phyloP scores from a whole-genome alignment of 1,140 invertebrate species.

The Temnothorax curvispinosus region DNA sequence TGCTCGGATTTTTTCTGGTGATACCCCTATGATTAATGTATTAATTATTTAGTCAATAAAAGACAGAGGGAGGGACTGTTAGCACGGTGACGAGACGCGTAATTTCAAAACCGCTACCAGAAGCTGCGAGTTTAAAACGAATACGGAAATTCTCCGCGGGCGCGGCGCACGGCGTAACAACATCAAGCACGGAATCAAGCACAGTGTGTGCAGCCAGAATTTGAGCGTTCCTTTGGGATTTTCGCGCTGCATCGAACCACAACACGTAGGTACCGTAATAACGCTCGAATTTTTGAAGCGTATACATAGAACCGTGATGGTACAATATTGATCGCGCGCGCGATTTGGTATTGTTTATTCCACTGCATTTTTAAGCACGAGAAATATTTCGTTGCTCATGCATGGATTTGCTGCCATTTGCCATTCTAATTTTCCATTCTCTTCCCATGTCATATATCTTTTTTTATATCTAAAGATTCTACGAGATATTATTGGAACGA shows the following conservation, averaged over 20 bases:
- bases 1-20: neutral
- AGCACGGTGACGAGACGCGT: neutral
- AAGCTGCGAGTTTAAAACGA: slow-evolving; percentile 39
- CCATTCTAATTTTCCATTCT: slow-evolving; percentile 7
- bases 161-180: slow-evolving; percentile 28
- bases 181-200: slow-evolving; percentile 55
- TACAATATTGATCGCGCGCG: slow-evolving; percentile 60
- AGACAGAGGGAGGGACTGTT: neutral
- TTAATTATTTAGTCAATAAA: neutral
- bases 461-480: neutral
- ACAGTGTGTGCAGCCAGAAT: slow-evolving; percentile 36
- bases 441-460: neutral
- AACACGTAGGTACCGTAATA: slow-evolving; percentile 60
- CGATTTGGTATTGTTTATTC: slow-evolving; percentile 8
- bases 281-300: slow-evolving; percentile 61
- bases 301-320: slow-evolving; percentile 1
- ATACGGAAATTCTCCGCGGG: slow-evolving; percentile 9
- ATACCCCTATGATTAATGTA: slow-evolving; percentile 5
- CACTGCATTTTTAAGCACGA: slow-evolving; percentile 43
- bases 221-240: slow-evolving; percentile 66
- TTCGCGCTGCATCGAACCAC: slow-evolving; percentile 44
- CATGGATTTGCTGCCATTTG: slow-evolving; percentile 8
- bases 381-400: slow-evolving; percentile 28
- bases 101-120: slow-evolving; percentile 1
- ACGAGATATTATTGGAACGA: neutral